Evolutionary conservation across 2,888 invertebrate species (phyloP), one percentile per base, ranked within the genome.

Genomic region (Lissonota sp.): DNA sequence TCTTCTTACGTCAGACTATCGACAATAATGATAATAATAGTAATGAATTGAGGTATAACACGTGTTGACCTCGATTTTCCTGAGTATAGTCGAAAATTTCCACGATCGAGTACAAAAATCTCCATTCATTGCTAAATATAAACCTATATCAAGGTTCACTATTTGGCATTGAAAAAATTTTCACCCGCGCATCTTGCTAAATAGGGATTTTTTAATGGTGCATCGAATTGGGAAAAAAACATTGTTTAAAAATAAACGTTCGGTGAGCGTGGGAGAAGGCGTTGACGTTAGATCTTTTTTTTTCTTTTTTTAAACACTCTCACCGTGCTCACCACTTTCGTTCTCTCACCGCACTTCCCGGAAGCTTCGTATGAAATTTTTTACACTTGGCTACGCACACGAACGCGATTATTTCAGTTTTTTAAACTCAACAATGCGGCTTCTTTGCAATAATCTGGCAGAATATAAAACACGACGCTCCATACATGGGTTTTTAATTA

Each of bases 301-400:
- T 66, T 60, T 26, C 49, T 40, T 55, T 72, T 72, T 51, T 14
- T 72, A 72, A 79, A 55, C 37, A 57, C 62, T 57, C 57, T 51
- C 60, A 66, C 39, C 37, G 8, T 64, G 10, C 12, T 37, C 42
- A 55, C 14, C 44, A 49, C 49, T 37, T 51, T 60, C 26, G 51
- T 67, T 53, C 42, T 26, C 51, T 62, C 53, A 6, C 58, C 57
- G 26, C 16, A 39, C 57, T 66, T 72, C 40, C 53, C 66, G 60
- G 44, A 51, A 60, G 14, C 16, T 72, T 7, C 39, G 44, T 46
- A 74, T 16, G 12, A 58, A 26, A 26, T 58, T 74, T 66, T 66
- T 51, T 10, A n/a, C 40, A 6, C 58, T n/a, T 26, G 37, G 8
- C 12, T 39, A 16, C 37, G 51, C 26, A 12, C 6, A 53, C 39